Base-by-base conservation (phyloP, 2,797 vertebrate genomes). In the Brotula barbata region DNA sequence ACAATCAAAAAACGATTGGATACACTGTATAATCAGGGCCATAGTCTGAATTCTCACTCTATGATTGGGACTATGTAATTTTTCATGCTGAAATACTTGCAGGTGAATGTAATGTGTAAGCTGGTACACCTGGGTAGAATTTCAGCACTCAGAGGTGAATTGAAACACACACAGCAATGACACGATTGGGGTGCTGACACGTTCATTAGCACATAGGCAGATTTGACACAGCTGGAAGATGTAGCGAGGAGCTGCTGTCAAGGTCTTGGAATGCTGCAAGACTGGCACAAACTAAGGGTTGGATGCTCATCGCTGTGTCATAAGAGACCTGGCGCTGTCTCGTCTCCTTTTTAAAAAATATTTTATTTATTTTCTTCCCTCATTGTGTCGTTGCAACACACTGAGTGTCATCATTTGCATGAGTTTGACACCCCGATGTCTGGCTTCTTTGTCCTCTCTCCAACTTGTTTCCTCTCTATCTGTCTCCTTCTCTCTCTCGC, bases 211-310 rank as follows among this genome's bases (percentile, higher is more conserved):
- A 87, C 83, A 88, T 83, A 86, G 84, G 84, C 86, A 83, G 85
- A 88, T 88, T 85, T 88, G 86, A 86, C 84, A 85, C 88, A 84
- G 89, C 89, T 83, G 87, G 84, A 82, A 85, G 85, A 88, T 84
- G 84, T 87, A 86, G 83, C 82, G 77, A 85, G 76, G 85, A 85
- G 77, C 81, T 82, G 87, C 85, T 89, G 90, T 91, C 90, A 92
- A 89, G 89, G 87, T 90, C 89, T 86, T 84, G 83, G 86, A 88
- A 86, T 84, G 77, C 89, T 85, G 81, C 81, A 84, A 90, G 89
- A 88, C 80, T 90, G 90, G 87, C 88, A 88, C 85, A 86, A 86
- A 87, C 85, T 86, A 86, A 88, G 88, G 87, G 89, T 73, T 89
- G 85, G 84, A 88, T 85, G 82, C 88, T 88, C 89, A 88, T 85